Percentiles rank a stretch among this genome's conserved stretches.
Evolutionary conservation across 2,113 vertebrate species (phyloP).

Genomic region (Corapipo altera): DNA sequence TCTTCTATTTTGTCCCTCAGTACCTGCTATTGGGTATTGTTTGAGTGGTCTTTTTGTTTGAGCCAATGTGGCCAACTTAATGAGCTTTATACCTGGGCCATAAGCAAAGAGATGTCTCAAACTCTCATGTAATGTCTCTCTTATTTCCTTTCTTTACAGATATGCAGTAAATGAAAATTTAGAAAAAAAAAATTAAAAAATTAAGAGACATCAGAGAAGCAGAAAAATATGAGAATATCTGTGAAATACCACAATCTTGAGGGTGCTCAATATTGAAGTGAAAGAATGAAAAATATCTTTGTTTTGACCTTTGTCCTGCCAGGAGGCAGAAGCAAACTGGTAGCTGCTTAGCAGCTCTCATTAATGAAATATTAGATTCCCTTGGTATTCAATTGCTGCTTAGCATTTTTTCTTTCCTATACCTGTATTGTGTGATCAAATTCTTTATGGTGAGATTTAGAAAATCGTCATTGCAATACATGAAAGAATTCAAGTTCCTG

Average conservation of each 20-base stretch:
- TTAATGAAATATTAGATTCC: constrained; percentile 18
- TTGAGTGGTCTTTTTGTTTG: neutral
- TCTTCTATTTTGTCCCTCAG: neutral
- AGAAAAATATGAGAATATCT: neutral
- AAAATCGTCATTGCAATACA: neutral
- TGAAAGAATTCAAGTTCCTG: constrained; percentile 1
- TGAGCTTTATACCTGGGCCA: neutral
- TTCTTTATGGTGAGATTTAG: neutral
- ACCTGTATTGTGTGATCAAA: neutral
- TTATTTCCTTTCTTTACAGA: neutral
- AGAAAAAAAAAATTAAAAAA: neutral
- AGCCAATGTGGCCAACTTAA: neutral
- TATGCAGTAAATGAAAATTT: neutral
- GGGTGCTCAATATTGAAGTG: neutral
- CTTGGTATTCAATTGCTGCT: neutral
- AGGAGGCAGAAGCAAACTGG: neutral
- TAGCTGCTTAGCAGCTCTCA: constrained; percentile 11
- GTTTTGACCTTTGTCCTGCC: neutral
- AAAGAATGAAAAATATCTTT: neutral
- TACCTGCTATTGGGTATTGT: neutral
- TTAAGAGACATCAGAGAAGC: neutral
- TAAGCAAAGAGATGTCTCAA: neutral
- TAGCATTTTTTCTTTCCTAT: neutral
- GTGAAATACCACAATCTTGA: neutral
- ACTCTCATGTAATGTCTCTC: neutral